A percentile compares a stretch with the other conserved stretches of the same genome.
Evolutionary conservation across 2,888 invertebrate species (phyloP).

Genomic region (Clostera curtula): DNA sequence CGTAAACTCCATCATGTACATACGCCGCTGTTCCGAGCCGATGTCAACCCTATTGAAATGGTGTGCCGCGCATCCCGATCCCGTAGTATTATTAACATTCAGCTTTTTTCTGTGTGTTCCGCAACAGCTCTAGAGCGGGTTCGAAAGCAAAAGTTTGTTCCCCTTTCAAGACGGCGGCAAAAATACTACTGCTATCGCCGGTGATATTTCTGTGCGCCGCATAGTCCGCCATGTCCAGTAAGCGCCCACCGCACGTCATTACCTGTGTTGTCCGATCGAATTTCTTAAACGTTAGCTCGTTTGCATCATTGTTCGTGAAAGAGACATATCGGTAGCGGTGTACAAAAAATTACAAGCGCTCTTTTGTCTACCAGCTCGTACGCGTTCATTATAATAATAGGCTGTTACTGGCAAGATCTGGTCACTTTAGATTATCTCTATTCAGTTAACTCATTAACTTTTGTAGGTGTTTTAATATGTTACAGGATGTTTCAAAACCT

Average conservation of each 20-base stretch:
- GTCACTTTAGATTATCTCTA: no score
- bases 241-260: conserved; percentile 61
- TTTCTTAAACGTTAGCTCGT: conserved; percentile 1
- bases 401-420: no score
- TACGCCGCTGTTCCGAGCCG: conserved; percentile 47
- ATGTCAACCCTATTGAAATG: conserved; percentile 74
- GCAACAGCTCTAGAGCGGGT: conserved; percentile 74
- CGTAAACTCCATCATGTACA: conserved; percentile 32
- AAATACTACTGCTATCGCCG: conserved; percentile 83
- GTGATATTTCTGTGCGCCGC: conserved; percentile 86
- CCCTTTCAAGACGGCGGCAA: conserved; percentile 84
- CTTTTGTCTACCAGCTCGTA: no score
- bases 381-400: no score
- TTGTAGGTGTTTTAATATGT: no score
- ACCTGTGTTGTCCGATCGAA: conserved; percentile 43
- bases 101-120: conserved; percentile 67
- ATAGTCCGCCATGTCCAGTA: conserved; percentile 61
- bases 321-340: no score
- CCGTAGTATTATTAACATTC: conserved; percentile 22
- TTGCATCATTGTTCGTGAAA: no score
- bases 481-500: no score
- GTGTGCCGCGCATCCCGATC: conserved; percentile 3
- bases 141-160: conserved; percentile 81
- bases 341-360: no score
- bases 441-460: no score